A percentile compares a stretch with the other conserved stretches of the same genome.
phyloP scores from a whole-genome alignment of 2,113 vertebrate genomes.

The Butorides virescens region DNA sequence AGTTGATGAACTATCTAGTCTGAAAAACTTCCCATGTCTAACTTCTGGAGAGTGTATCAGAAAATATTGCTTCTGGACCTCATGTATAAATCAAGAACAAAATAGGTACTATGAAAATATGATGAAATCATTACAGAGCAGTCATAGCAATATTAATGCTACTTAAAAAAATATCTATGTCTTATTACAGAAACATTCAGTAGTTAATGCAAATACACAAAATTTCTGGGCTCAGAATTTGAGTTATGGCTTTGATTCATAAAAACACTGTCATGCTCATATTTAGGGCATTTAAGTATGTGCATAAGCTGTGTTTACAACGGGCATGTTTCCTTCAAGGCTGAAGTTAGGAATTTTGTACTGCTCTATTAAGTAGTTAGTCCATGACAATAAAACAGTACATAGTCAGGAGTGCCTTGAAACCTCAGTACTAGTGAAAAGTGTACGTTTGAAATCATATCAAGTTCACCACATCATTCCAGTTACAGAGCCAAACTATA shows the following conservation, averaged over 20 bases:
- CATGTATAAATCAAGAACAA: not conserved
- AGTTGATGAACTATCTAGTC: not conserved
- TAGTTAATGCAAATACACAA: not conserved
- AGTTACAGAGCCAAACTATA: not conserved
- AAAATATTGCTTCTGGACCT: not conserved
- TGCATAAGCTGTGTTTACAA: not conserved
- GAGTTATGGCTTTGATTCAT: not conserved
- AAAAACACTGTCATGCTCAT: not conserved
- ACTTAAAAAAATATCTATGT: not conserved
- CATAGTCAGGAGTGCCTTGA: not conserved
- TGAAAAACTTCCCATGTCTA: not conserved
- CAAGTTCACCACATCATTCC: not conserved
- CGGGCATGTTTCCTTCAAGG: not conserved
- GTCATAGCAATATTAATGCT: not conserved
- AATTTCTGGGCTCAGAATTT: not conserved
- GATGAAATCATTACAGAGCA: not conserved
- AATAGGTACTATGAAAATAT: not conserved
- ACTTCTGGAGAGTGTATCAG: not conserved
- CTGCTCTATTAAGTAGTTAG: not conserved
- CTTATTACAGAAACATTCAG: not conserved
- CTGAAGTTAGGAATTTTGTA: not conserved
- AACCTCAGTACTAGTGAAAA: not conserved
- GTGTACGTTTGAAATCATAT: not conserved
- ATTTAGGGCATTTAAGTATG: not conserved
- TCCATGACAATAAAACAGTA: not conserved